Evolutionary conservation across 2,888 invertebrate species (phyloP).

Genomic region (Diabrotica balteata): DNA sequence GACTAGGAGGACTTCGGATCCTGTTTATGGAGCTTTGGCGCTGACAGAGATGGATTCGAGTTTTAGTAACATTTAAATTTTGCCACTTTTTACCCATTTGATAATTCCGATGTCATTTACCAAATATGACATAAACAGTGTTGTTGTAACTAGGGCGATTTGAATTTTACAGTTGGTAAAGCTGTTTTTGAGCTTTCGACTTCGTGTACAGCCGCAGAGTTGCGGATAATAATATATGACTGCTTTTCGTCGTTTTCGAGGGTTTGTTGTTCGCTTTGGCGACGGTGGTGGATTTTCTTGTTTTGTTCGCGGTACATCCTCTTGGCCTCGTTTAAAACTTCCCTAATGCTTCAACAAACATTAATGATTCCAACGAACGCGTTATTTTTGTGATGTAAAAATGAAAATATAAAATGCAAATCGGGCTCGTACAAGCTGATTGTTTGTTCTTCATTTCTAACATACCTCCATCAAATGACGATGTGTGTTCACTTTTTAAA

Average conservation of each 20-base stretch:
- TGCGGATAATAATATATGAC: slow-evolving; percentile 24
- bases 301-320: too few relatives aligned
- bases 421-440: too few relatives aligned
- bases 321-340: too few relatives aligned
- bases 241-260: slow-evolving; percentile 8
- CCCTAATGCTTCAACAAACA: too few relatives aligned
- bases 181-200: slow-evolving; percentile 37
- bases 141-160: slow-evolving; percentile 39
- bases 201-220: slow-evolving; percentile 29
- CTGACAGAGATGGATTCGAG: slow-evolving; percentile 51
- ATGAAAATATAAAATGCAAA: too few relatives aligned
- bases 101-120: slow-evolving; percentile 44
- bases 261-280: slow-evolving; percentile 5
- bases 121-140: slow-evolving; percentile 50
- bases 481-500: too few relatives aligned
- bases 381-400: too few relatives aligned
- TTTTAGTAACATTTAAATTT: slow-evolving; percentile 49
- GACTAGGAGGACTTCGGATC: slow-evolving; percentile 49
- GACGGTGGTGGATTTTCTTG: background rate
- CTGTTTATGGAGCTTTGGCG: slow-evolving; percentile 44
- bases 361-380: too few relatives aligned
- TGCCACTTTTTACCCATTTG: slow-evolving; percentile 50
- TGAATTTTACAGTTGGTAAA: slow-evolving; percentile 43
- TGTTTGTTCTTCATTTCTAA: too few relatives aligned
- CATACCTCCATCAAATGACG: too few relatives aligned